These are phyloP conservation scores for Apis florea DNA, from an alignment of 1,140 invertebrate species.

Conservation along the genomic window DNA sequence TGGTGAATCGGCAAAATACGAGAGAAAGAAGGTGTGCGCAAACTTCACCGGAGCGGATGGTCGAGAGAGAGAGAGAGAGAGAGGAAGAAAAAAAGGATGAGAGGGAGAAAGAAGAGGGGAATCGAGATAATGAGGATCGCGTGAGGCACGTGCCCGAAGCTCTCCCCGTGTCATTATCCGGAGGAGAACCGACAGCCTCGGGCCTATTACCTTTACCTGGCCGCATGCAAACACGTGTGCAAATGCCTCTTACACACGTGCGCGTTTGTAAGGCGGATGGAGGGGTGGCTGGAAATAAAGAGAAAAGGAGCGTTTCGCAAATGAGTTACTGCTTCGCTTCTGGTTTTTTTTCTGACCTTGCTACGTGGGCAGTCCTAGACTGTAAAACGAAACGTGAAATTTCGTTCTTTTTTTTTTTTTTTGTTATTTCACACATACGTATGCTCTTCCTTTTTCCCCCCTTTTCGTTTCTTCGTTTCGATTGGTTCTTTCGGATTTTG, in stretches of 20 bases:
- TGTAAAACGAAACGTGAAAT: not conserved
- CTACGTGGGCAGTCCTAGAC: not conserved
- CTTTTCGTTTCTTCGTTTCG: no score
- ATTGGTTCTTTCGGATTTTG: no score
- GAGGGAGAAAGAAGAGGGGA: slow-evolving; percentile 32
- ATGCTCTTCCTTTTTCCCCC: no score
- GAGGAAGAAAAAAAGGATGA: not conserved
- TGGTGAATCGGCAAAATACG: slow-evolving; percentile 6
- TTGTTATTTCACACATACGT: not conserved
- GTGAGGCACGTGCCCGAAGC: slow-evolving; percentile 78
- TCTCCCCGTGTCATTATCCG: slow-evolving; percentile 74
- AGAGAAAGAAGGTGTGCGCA: not conserved
- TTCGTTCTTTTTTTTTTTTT: no score
- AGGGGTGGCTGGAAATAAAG: slow-evolving; percentile 1
- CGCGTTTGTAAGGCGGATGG: slow-evolving; percentile 16
- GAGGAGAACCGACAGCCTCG: slow-evolving; percentile 65
- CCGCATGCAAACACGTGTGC: slow-evolving; percentile 52
- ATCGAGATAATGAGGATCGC: slow-evolving; percentile 76
- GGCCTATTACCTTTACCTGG: slow-evolving; percentile 65
- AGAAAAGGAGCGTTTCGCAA: slow-evolving; percentile 8
- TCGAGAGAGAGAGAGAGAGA: not conserved
- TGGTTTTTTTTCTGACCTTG: not conserved
- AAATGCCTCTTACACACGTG: slow-evolving; percentile 41
- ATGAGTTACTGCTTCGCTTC: slow-evolving; percentile 34
- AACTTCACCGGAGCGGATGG: not conserved